These are phyloP conservation scores for Eilema depressum DNA, from an alignment of 2,888 invertebrate genomes.

Conservation along the genomic window DNA sequence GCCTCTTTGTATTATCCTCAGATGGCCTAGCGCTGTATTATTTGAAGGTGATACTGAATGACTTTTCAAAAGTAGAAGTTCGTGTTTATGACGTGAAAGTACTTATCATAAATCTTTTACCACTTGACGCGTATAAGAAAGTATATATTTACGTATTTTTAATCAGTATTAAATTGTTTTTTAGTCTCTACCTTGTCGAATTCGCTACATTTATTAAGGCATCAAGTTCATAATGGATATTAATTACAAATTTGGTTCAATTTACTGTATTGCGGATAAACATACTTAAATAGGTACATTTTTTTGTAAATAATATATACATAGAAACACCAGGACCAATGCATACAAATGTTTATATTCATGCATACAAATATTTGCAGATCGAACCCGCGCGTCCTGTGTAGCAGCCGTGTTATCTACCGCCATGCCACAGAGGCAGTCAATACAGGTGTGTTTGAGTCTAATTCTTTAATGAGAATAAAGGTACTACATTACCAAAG, in stretches of 20 bases:
- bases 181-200: background rate
- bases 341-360: no score
- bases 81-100: conserved; percentile 11
- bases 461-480: no score
- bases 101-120: conserved; percentile 10
- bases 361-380: no score
- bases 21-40: conserved; percentile 26
- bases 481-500: no score
- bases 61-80: conserved; percentile 12
- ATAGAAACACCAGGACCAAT: no score
- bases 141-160: background rate
- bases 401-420: no score
- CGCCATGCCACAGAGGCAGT: no score
- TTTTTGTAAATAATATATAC: no score
- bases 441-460: no score
- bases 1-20: conserved; percentile 25
- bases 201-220: background rate
- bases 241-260: background rate
- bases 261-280: no score
- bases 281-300: no score
- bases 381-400: no score
- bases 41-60: conserved; percentile 39
- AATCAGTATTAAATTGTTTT: background rate
- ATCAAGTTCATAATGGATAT: background rate
- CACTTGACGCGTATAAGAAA: background rate